These are phyloP conservation scores for Synergus itoensis DNA, from an alignment of 2,888 invertebrate species.

Conservation along the genomic window DNA sequence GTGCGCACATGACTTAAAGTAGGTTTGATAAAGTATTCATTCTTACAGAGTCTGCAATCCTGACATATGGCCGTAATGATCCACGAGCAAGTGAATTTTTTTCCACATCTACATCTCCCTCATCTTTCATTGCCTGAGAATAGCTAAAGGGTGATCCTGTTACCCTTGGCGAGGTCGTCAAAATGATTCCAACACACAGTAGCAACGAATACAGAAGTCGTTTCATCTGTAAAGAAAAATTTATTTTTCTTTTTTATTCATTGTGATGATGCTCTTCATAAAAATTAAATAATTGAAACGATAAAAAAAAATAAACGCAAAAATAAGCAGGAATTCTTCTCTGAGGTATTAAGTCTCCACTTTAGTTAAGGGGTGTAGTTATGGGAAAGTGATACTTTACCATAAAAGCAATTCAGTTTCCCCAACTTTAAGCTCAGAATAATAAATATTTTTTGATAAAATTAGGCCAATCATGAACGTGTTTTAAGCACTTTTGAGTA, in stretches of 20 bases:
- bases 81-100: neutral
- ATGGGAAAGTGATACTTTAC: no score
- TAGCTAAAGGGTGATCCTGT: slow-evolving; percentile 1
- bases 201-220: neutral
- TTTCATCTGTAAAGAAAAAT: neutral
- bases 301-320: no score
- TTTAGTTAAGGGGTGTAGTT: no score
- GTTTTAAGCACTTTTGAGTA: no score
- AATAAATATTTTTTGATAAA: no score
- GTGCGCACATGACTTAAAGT: neutral
- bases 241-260: neutral
- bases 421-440: no score
- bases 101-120: neutral
- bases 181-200: neutral
- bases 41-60: neutral
- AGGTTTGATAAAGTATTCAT: neutral
- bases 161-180: neutral
- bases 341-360: no score
- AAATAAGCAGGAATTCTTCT: no score
- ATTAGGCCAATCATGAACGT: no score
- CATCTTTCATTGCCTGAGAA: neutral
- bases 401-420: no score
- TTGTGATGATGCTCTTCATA: no score
- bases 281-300: no score
- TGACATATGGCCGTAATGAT: slow-evolving; percentile 1